Evolutionary conservation across 2,113 vertebrate genomes (phyloP).

Genomic region (Leptodactylus fuscus): DNA sequence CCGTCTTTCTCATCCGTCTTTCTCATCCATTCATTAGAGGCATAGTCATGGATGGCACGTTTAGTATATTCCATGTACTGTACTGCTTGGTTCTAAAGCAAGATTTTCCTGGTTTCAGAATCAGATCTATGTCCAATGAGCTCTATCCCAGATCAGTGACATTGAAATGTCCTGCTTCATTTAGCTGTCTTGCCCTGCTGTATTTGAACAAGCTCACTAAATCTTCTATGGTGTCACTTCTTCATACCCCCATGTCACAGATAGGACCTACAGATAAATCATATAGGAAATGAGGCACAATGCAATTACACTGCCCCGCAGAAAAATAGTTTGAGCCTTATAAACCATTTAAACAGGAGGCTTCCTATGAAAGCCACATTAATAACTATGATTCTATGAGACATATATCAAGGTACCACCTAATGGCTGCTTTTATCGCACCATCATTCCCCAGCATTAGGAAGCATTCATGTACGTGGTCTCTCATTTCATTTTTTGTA

Average conservation of each 20-base stretch:
- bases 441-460: conserved; percentile 60
- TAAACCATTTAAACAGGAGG: conserved; percentile 61
- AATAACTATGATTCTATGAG: conserved; percentile 62
- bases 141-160: conserved; percentile 41
- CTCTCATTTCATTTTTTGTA: conserved; percentile 28
- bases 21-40: no score
- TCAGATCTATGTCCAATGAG: neutral
- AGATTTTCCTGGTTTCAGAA: neutral
- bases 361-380: conserved; percentile 65
- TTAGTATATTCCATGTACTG: no score
- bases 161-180: conserved; percentile 63
- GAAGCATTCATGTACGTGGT: conserved; percentile 60
- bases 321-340: conserved; percentile 62
- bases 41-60: no score
- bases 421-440: conserved; percentile 59
- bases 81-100: neutral
- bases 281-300: conserved; percentile 72
- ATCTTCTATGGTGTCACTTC: conserved; percentile 59
- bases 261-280: conserved; percentile 68
- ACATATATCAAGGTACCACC: conserved; percentile 57
- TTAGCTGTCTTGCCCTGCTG: conserved; percentile 37
- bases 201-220: conserved; percentile 62
- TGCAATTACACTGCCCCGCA: conserved; percentile 68
- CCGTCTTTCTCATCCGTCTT: no score
- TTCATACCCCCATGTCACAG: conserved; percentile 60